A percentile compares a stretch with the other conserved stretches of the same genome.
Evolutionary conservation across 2,888 invertebrate species (phyloP).

Genomic region (Gandaritis pyraliata): DNA sequence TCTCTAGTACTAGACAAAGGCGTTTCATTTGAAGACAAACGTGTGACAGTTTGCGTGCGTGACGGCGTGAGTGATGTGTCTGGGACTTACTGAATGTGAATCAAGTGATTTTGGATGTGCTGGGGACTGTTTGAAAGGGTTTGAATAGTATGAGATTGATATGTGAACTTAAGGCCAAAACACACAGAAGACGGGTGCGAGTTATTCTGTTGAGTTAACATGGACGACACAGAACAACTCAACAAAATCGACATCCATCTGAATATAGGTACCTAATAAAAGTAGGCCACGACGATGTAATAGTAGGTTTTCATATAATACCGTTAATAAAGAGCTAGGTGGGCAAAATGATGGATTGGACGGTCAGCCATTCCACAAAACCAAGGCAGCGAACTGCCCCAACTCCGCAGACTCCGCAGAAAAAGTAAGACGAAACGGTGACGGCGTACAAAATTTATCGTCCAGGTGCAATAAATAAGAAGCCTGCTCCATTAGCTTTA

Average conservation of each 20-base stretch:
- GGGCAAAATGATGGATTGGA: background rate
- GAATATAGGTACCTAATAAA: too few species aligned
- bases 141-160: constrained; percentile 7
- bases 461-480: constrained; percentile 65
- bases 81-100: constrained; percentile 31
- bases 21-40: constrained; percentile 33
- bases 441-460: constrained; percentile 42
- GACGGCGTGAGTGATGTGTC: constrained; percentile 35
- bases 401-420: background rate
- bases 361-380: background rate
- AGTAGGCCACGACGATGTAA: background rate
- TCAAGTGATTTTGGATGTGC: constrained; percentile 32
- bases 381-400: background rate
- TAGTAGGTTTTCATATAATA: too few species aligned
- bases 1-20: constrained; percentile 16
- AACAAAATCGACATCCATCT: too few species aligned
- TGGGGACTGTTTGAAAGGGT: constrained; percentile 27
- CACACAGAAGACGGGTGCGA: too few species aligned
- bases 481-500: constrained; percentile 56
- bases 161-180: background rate
- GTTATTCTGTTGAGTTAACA: too few species aligned
- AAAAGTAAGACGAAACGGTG: constrained; percentile 33
- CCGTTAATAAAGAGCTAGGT: too few species aligned
- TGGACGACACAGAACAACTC: too few species aligned
- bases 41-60: constrained; percentile 33